phyloP scores from a whole-genome alignment of 2,888 invertebrate species.

The Dorcus hopei region DNA sequence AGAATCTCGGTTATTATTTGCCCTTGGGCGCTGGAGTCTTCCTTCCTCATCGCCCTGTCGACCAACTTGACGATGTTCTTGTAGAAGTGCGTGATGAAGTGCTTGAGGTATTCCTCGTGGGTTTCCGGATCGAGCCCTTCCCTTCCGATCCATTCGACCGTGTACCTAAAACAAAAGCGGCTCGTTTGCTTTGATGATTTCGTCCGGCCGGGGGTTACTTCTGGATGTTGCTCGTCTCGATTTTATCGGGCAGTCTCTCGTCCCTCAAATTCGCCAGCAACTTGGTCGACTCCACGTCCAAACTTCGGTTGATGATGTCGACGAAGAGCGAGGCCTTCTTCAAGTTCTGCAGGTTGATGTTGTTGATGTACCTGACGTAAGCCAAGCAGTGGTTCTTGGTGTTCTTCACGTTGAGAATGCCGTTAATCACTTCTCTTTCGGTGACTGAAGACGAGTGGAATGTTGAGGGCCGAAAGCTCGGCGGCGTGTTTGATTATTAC shows the following conservation, averaged over 20 bases:
- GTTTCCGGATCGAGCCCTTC: conserved; percentile 91
- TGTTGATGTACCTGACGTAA: conserved; percentile 93
- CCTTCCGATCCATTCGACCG: conserved; percentile 95
- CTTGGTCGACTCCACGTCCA: conserved; percentile 91
- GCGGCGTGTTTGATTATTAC: conserved; percentile 51
- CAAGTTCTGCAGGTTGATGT: conserved; percentile 92
- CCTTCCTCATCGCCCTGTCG: conserved; percentile 92
- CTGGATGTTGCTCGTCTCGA: conserved; percentile 84
- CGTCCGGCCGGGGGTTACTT: conserved; percentile 56
- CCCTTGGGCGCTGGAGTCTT: conserved; percentile 90
- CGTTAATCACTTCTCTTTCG: conserved; percentile 96
- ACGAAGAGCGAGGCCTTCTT: conserved; percentile 93
- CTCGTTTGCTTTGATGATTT: background rate
- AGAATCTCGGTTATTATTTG: conserved; percentile 91
- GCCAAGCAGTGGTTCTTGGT: conserved; percentile 94
- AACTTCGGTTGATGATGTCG: conserved; percentile 86
- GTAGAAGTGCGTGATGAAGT: conserved; percentile 93
- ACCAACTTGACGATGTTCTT: conserved; percentile 88
- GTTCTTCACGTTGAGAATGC: conserved; percentile 87
- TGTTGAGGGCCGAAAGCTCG: background rate
- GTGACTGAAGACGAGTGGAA: conserved; percentile 66
- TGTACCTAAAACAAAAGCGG: conserved; percentile 60
- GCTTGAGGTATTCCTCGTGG: conserved; percentile 88
- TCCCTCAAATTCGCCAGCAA: conserved; percentile 86
- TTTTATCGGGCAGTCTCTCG: conserved; percentile 82